Conservation (phyloP, 2,113 vertebrate species). For the Promerops cafer region DNA sequence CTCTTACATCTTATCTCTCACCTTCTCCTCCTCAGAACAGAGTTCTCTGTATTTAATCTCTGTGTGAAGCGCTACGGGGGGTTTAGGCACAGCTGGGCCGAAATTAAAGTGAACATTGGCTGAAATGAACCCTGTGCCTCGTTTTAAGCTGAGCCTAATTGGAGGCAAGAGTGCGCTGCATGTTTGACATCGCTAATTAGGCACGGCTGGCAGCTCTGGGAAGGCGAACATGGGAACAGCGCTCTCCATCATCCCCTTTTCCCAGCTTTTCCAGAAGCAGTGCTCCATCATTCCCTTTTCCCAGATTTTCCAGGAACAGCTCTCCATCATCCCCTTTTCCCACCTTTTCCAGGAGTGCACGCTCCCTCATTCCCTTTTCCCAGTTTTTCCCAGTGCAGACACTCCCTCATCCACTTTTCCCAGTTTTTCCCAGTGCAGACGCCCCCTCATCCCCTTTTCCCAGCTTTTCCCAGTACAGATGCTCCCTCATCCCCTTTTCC, state of each 20-base stretch:
- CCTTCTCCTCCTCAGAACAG: background rate
- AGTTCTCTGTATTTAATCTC: background rate
- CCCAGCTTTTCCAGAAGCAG: background rate
- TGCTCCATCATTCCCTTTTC: no score
- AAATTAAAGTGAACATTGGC: background rate
- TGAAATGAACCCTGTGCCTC: background rate
- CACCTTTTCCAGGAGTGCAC: accelerated
- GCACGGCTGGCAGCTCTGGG: background rate
- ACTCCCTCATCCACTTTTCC: accelerated
- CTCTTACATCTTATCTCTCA: background rate
- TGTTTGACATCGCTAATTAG: background rate
- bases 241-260: background rate
- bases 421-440: accelerated
- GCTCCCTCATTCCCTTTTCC: background rate
- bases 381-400: background rate
- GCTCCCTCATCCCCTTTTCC: no score
- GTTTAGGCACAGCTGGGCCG: background rate
- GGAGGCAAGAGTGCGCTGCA: background rate
- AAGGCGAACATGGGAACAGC: accelerated
- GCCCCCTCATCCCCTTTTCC: background rate
- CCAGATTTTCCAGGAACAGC: background rate
- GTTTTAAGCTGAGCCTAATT: background rate
- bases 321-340: no score
- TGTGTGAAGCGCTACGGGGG: background rate
- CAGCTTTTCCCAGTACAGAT: background rate